Percentiles rank a stretch among this genome's conserved stretches.
Conservation (phyloP, 2,888 invertebrate genomes). For the Stenotaenia linearis region DNA sequence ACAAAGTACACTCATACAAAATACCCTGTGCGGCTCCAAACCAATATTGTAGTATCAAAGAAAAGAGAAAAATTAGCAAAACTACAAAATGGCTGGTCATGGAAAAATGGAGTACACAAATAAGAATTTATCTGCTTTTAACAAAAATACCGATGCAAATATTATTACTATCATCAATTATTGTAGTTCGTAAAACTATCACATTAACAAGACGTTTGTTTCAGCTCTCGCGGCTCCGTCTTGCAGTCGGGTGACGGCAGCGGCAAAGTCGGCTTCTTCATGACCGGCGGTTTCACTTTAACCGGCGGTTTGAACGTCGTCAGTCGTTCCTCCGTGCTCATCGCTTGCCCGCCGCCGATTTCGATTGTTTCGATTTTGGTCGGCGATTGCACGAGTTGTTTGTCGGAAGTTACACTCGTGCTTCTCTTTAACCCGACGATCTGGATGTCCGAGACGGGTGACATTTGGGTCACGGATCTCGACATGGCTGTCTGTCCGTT, state of each 20-base stretch:
- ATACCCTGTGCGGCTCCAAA: background rate
- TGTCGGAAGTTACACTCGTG: background rate
- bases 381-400: too few species aligned
- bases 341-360: conserved; percentile 5
- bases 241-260: conserved; percentile 32
- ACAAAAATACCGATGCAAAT: background rate
- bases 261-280: conserved; percentile 61
- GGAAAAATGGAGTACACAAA: conserved; percentile 4
- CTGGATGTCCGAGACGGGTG: conserved; percentile 34
- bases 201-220: conserved; percentile 35
- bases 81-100: background rate
- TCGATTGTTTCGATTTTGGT: conserved; percentile 28
- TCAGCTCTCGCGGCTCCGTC: conserved; percentile 29
- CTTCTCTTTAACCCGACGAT: conserved; percentile 36
- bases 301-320: conserved; percentile 45
- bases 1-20: background rate
- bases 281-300: conserved; percentile 71
- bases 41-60: background rate
- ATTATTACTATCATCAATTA: background rate
- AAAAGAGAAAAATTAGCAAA: background rate
- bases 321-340: conserved; percentile 37
- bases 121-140: background rate
- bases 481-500: conserved; percentile 37
- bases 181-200: background rate
- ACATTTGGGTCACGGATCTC: conserved; percentile 32